Conservation (phyloP, 2,113 vertebrate species). For the Crotalus horridus region DNA sequence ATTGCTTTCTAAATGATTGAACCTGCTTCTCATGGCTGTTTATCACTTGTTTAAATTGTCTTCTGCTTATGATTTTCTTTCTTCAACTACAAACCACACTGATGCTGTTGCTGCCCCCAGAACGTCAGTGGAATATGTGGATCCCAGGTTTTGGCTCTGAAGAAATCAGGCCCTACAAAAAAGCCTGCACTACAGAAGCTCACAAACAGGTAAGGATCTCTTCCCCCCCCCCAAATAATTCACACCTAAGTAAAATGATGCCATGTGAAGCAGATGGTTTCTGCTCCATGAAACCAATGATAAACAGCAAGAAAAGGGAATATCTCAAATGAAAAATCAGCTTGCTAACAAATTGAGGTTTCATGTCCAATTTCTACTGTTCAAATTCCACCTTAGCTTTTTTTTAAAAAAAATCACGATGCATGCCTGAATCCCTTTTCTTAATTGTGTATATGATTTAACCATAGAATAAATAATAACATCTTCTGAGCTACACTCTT, state of each 20-base stretch:
- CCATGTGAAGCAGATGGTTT: background rate
- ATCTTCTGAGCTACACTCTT: background rate
- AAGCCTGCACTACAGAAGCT: slow-evolving; percentile 98
- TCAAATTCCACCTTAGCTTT: background rate
- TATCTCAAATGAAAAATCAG: background rate
- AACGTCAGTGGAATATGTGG: slow-evolving; percentile 99
- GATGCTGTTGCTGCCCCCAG: slow-evolving; percentile 58
- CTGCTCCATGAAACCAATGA: background rate
- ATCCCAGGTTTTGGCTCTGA: slow-evolving; percentile 98
- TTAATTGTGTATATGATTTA: background rate
- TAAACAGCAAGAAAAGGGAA: background rate
- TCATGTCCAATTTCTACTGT: background rate
- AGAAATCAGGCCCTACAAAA: slow-evolving; percentile 97
- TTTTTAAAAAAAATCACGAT: background rate
- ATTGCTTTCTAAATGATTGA: background rate
- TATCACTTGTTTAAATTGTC: background rate
- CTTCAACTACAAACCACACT: rapidly evolving
- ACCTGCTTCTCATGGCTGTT: background rate
- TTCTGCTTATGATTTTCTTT: background rate
- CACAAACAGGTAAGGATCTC: slow-evolving; percentile 90
- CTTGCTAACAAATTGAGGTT: background rate
- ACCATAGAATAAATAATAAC: background rate
- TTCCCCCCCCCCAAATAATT: rapidly evolving
- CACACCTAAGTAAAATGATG: rapidly evolving
- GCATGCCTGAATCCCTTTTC: background rate